Conservation (phyloP, 2,888 invertebrate genomes). For the Pollenia angustigena region DNA sequence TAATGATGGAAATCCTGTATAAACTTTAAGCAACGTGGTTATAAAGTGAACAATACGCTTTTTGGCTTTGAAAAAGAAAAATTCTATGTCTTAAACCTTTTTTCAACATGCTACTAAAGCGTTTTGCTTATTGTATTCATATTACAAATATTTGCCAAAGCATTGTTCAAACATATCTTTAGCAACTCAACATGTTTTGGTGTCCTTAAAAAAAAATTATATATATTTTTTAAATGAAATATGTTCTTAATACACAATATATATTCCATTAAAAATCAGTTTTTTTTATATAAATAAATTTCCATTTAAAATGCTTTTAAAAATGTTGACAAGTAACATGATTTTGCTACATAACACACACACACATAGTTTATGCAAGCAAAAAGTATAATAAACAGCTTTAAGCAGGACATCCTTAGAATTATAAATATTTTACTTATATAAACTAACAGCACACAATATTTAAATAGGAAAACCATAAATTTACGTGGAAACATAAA, state of each 20-base stretch:
- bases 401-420: slow-evolving; percentile 53
- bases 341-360: background rate
- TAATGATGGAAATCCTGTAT: no score
- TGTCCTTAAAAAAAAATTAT: background rate
- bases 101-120: no score
- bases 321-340: slow-evolving; percentile 27
- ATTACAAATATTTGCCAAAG: no score
- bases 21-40: no score
- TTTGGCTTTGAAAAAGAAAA: no score
- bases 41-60: no score
- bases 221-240: slow-evolving; percentile 13
- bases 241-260: background rate
- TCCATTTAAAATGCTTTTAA: slow-evolving; percentile 61
- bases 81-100: no score
- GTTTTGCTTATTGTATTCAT: no score
- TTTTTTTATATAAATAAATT: slow-evolving; percentile 51
- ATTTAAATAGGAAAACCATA: slow-evolving; percentile 66
- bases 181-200: background rate
- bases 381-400: slow-evolving; percentile 24
- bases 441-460: slow-evolving; percentile 33
- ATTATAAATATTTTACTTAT: slow-evolving; percentile 11
- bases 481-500: slow-evolving; percentile 68
- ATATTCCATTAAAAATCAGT: slow-evolving; percentile 40
- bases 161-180: background rate
- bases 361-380: background rate